Conservation (phyloP, 2,888 invertebrate species). For the Busseola fusca region DNA sequence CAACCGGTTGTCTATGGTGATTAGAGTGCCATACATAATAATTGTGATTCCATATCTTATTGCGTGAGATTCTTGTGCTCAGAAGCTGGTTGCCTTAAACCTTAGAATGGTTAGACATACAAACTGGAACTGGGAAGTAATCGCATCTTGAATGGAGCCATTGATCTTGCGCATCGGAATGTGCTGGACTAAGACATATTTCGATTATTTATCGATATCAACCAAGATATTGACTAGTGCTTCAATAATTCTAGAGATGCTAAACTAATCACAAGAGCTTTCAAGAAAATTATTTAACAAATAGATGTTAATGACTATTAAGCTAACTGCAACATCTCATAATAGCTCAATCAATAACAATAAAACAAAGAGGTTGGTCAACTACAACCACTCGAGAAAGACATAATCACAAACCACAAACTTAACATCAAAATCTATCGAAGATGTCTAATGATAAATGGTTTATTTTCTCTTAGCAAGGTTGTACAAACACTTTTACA, state of each 20-base stretch:
- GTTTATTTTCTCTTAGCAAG: too few species aligned
- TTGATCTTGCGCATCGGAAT: conserved; percentile 10
- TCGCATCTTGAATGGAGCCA: conserved; percentile 4
- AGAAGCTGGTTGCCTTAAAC: conserved; percentile 9
- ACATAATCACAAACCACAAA: conserved; percentile 1
- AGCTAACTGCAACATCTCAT: neutral
- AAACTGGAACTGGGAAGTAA: conserved; percentile 1
- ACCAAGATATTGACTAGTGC: neutral
- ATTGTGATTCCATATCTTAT: conserved; percentile 25
- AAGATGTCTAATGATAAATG: neutral
- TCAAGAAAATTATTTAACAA: neutral
- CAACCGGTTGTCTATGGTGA: conserved; percentile 21
- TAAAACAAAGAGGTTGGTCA: neutral
- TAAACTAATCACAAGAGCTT: neutral
- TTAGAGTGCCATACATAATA: conserved; percentile 26
- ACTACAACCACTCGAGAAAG: neutral
- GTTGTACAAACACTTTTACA: too few species aligned
- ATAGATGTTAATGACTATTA: neutral
- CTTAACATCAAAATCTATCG: neutral
- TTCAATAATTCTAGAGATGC: neutral
- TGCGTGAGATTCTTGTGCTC: neutral
- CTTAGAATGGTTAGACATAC: conserved; percentile 3
- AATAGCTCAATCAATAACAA: neutral
- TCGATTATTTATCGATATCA: neutral
- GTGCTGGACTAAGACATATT: neutral